phyloP scores from a whole-genome alignment of 2,113 vertebrate species.

The Colius striatus region DNA sequence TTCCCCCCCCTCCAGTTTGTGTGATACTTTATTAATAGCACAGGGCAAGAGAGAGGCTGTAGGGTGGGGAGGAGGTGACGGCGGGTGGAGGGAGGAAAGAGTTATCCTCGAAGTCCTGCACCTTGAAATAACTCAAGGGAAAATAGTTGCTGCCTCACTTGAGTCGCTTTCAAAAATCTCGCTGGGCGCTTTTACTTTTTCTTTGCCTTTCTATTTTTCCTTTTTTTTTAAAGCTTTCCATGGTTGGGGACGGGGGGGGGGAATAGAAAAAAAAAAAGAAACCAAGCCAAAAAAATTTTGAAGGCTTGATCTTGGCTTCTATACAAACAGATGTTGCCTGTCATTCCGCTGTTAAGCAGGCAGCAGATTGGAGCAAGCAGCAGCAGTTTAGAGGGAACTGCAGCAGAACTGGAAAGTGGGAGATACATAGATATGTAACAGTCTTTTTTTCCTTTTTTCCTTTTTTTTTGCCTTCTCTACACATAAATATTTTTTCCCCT shows the following conservation, averaged over 20 bases:
- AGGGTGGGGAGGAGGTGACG: slow-evolving; percentile 37
- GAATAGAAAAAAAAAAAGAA: slow-evolving; percentile 38
- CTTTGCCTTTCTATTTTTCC: background rate
- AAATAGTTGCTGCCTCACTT: slow-evolving; percentile 17
- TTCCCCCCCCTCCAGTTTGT: background rate
- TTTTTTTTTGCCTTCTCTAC: background rate
- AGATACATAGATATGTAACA: background rate
- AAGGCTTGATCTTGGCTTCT: slow-evolving; percentile 82
- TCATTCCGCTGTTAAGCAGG: slow-evolving; percentile 83
- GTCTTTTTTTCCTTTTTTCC: background rate
- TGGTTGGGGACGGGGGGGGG: background rate
- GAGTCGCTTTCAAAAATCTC: slow-evolving; percentile 30
- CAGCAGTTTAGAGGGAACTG: slow-evolving; percentile 70
- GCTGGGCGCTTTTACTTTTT: slow-evolving; percentile 33
- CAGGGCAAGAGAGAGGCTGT: slow-evolving; percentile 6
- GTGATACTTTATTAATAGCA: slow-evolving; percentile 46
- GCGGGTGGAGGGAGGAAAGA: slow-evolving; percentile 19
- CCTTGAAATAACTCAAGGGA: slow-evolving; percentile 59
- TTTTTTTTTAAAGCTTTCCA: background rate
- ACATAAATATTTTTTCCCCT: slow-evolving; percentile 29
- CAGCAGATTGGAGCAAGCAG: slow-evolving; percentile 80
- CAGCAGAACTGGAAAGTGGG: slow-evolving; percentile 61
- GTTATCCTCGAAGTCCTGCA: slow-evolving; percentile 21
- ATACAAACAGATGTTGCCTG: slow-evolving; percentile 91
- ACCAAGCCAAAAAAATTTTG: slow-evolving; percentile 66